These are phyloP conservation scores for Diarsia rubi DNA, from an alignment of 2,888 invertebrate species.

Conservation along the genomic window DNA sequence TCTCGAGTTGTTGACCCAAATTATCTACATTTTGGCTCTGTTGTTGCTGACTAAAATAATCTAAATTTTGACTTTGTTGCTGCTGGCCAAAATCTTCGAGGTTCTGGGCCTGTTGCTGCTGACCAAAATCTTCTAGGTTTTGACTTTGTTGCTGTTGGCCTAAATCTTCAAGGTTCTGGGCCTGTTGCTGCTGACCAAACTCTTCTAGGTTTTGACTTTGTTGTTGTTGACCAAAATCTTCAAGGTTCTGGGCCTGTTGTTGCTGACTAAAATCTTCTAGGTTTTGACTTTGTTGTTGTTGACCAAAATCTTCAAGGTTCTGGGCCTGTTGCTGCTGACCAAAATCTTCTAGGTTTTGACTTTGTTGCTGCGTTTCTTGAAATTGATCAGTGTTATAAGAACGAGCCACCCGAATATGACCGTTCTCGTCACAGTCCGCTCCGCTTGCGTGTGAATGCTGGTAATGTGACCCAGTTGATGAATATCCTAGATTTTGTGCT, in stretches of 20 bases:
- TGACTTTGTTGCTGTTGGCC: slow-evolving; percentile 27
- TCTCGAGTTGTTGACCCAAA: slow-evolving; percentile 64
- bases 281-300: slow-evolving; percentile 30
- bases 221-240: slow-evolving; percentile 28
- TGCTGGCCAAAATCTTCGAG: slow-evolving; percentile 67
- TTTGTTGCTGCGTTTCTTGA: slow-evolving; percentile 66
- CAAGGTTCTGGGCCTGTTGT: slow-evolving; percentile 25
- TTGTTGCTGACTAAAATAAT: slow-evolving; percentile 61
- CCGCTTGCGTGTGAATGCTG: slow-evolving; percentile 70
- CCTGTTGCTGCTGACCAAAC: slow-evolving; percentile 45
- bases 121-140: slow-evolving; percentile 33
- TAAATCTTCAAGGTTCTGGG: slow-evolving; percentile 25
- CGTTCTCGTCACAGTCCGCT: slow-evolving; percentile 78
- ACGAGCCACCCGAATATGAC: slow-evolving; percentile 79
- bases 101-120: slow-evolving; percentile 66
- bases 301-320: slow-evolving; percentile 29
- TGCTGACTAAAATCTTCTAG: slow-evolving; percentile 38
- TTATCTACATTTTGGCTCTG: slow-evolving; percentile 63
- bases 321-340: slow-evolving; percentile 60
- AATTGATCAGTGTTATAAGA: slow-evolving; percentile 72
- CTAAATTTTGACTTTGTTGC: slow-evolving; percentile 50
- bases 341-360: slow-evolving; percentile 62
- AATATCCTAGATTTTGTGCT: slow-evolving; percentile 71
- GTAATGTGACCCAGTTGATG: slow-evolving; percentile 75
- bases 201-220: slow-evolving; percentile 33